Conservation (phyloP, 2,113 vertebrate genomes). For the Corythoichthys intestinalis region DNA sequence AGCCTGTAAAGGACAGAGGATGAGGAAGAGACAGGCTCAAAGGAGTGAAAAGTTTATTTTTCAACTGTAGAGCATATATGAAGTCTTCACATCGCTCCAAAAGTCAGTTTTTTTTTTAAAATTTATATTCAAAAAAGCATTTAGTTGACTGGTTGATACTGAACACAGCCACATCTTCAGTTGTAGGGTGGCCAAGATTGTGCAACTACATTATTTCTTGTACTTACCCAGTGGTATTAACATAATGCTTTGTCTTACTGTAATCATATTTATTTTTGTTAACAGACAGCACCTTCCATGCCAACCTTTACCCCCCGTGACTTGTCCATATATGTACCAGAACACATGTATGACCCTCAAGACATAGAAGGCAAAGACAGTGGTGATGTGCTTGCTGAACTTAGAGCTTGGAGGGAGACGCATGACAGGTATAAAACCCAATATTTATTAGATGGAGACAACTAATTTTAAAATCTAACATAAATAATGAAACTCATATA, state of each 20-base stretch:
- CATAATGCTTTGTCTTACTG: slow-evolving; percentile 12
- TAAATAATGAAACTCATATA: not conserved
- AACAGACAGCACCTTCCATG: slow-evolving; percentile 45
- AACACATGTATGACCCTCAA: slow-evolving; percentile 56
- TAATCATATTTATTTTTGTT: not conserved
- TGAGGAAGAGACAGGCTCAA: no score
- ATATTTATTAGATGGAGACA: not conserved
- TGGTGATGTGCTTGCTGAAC: slow-evolving; percentile 64
- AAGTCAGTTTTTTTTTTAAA: no score
- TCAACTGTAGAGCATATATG: no score
- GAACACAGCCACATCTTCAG: no score
- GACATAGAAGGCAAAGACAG: slow-evolving; percentile 44
- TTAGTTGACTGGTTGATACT: no score
- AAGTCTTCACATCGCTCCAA: no score
- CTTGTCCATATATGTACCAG: slow-evolving; percentile 42
- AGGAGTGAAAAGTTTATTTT: no score
- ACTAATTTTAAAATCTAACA: not conserved
- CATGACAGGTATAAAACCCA: slow-evolving; percentile 68
- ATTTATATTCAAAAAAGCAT: no score
- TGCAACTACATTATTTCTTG: not conserved
- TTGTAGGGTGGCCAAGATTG: no score
- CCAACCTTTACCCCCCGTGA: slow-evolving; percentile 42
- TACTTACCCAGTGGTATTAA: not conserved
- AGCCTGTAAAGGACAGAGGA: no score
- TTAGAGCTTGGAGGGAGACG: slow-evolving; percentile 61